Evolutionary conservation across 1,140 invertebrate species (phyloP).

Genomic region (Latrodectus geometricus): DNA sequence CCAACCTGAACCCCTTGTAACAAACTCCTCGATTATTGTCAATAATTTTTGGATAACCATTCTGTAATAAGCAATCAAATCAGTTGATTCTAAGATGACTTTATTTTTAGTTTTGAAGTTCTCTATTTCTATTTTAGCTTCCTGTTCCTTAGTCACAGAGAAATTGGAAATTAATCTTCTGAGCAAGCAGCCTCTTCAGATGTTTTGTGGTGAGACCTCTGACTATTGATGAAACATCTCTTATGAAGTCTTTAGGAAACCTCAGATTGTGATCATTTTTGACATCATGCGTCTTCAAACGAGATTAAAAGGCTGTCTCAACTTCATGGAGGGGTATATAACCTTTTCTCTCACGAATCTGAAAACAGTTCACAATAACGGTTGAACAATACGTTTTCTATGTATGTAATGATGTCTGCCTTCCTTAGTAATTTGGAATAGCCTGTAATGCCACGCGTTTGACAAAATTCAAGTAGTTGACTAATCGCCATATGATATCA

Average conservation of each 20-base stretch:
- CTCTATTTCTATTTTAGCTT: neutral
- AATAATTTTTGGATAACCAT: constrained; percentile 8
- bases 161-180: constrained; percentile 10
- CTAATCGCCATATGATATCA: no score
- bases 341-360: no score
- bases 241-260: constrained; percentile 4
- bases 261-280: neutral
- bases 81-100: constrained; percentile 8
- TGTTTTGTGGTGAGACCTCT: no score
- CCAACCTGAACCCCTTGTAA: no score
- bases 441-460: no score
- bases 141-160: neutral
- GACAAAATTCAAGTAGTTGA: no score
- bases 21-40: constrained; percentile 10
- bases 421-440: no score
- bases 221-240: no score
- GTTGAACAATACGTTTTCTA: no score
- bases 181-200: neutral
- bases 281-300: constrained; percentile 3
- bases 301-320: constrained; percentile 13
- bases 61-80: constrained; percentile 7
- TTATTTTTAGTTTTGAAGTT: constrained; percentile 27
- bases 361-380: no score
- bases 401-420: no score
- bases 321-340: no score